Conservation (phyloP, 1,140 invertebrate genomes). For the Anoplolepis gracilipes region DNA sequence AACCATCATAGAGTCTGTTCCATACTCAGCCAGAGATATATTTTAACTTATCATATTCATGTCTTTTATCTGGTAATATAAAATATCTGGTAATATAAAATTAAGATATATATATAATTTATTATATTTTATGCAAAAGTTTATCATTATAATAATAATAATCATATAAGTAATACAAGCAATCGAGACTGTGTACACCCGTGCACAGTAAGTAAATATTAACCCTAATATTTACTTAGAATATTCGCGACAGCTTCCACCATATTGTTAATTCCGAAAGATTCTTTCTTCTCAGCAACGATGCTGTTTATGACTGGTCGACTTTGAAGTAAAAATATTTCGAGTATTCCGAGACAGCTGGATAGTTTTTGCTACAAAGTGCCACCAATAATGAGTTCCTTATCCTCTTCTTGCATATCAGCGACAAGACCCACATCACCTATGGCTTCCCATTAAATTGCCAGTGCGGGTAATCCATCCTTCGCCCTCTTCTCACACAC, state of each 20-base stretch:
- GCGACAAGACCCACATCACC: slow-evolving; percentile 88
- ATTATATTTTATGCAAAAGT: too few relatives aligned
- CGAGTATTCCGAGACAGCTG: slow-evolving; percentile 87
- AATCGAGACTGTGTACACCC: background rate
- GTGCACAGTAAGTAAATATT: too few relatives aligned
- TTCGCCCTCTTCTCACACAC: slow-evolving; percentile 80
- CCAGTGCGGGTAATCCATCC: slow-evolving; percentile 86
- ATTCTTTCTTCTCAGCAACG: slow-evolving; percentile 87
- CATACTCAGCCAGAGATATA: slow-evolving; percentile 90
- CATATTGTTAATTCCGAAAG: slow-evolving; percentile 77
- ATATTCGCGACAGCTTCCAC: slow-evolving; percentile 85
- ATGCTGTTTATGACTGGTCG: slow-evolving; percentile 88
- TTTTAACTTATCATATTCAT: slow-evolving; percentile 88
- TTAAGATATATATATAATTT: background rate
- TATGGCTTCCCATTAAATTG: slow-evolving; percentile 88
- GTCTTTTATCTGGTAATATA: slow-evolving; percentile 77
- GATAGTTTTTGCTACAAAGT: slow-evolving; percentile 89
- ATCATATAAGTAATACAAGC: background rate
- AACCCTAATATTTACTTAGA: slow-evolving; percentile 79
- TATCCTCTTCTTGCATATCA: slow-evolving; percentile 89
- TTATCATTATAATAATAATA: too few relatives aligned
- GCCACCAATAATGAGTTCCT: slow-evolving; percentile 87
- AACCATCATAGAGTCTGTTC: slow-evolving; percentile 93
- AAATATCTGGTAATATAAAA: background rate
- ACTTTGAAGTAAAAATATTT: slow-evolving; percentile 87